phyloP scores from a whole-genome alignment of 2,888 invertebrate species.

The Leucoma salicis region DNA sequence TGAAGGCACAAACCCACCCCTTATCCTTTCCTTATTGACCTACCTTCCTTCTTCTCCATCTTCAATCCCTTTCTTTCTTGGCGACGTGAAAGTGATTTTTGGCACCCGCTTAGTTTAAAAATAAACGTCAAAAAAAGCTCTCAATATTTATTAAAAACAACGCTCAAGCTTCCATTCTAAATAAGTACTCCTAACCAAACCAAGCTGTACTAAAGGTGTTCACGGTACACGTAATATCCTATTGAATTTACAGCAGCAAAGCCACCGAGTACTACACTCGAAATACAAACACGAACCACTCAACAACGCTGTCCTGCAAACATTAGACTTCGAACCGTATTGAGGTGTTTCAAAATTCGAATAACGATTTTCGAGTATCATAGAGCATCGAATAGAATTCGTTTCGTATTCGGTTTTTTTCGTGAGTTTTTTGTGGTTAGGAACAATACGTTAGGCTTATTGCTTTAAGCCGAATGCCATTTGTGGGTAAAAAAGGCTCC shows the following conservation, averaged over 20 bases:
- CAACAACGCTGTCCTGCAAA: conserved; percentile 14
- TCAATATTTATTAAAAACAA: not conserved
- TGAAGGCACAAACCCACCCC: no score
- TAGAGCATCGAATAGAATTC: conserved; percentile 7
- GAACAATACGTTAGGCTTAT: no score
- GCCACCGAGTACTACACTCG: conserved; percentile 2
- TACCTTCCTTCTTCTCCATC: no score
- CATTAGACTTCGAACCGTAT: conserved; percentile 16
- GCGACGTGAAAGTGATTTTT: no score
- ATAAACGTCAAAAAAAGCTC: no score
- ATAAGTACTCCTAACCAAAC: not conserved
- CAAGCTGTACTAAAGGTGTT: not conserved
- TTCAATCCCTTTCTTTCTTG: no score
- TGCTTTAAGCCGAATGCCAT: not conserved
- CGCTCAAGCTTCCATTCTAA: not conserved
- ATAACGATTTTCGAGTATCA: conserved; percentile 10
- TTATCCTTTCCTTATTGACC: no score
- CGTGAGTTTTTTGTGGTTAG: conserved; percentile 13
- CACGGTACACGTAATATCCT: not conserved
- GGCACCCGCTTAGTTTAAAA: no score
- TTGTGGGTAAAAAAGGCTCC: no score
- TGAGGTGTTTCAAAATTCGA: conserved; percentile 20
- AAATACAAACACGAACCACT: conserved; percentile 15
- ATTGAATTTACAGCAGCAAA: not conserved
- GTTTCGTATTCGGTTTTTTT: conserved; percentile 15